phyloP scores from a whole-genome alignment of 2,888 invertebrate genomes.

The Parasteatoda lunata region DNA sequence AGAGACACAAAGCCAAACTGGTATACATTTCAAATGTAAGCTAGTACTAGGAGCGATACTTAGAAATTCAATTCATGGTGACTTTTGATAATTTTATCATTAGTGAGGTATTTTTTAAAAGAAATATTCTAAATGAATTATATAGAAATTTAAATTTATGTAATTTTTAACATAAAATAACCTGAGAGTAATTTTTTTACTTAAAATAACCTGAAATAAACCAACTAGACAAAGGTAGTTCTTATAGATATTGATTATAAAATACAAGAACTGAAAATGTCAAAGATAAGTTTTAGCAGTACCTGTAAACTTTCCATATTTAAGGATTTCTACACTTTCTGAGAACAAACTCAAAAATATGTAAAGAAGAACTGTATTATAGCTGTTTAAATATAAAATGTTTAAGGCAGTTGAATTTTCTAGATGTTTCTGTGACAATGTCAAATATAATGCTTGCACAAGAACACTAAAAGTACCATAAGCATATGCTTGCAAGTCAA shows the following conservation, averaged over 20 bases:
- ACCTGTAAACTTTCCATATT: constrained; percentile 38
- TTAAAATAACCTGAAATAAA: too few species aligned
- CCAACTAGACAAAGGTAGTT: too few species aligned
- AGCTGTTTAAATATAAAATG: constrained; percentile 74
- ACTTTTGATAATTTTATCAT: too few species aligned
- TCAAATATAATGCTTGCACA: constrained; percentile 75
- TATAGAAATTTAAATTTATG: too few species aligned
- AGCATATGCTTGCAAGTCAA: constrained; percentile 73
- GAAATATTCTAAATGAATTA: too few species aligned
- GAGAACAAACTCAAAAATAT: constrained; percentile 71
- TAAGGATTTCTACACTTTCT: constrained; percentile 70
- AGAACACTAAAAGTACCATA: constrained; percentile 75
- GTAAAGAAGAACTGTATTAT: constrained; percentile 74
- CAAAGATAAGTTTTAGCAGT: neutral
- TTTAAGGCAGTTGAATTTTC: constrained; percentile 73
- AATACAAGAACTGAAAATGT: neutral
- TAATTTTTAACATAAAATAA: too few species aligned
- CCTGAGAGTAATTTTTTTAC: too few species aligned
- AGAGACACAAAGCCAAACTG: too few species aligned
- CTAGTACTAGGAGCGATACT: too few species aligned
- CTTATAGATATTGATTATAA: constrained; percentile 19
- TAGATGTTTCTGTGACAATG: constrained; percentile 74
- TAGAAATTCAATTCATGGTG: too few species aligned
- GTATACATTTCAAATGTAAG: too few species aligned
- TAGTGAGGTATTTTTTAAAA: too few species aligned